Evolutionary conservation across 1,140 invertebrate species (phyloP).

Genomic region (Cyrtorhinus lividipennis): DNA sequence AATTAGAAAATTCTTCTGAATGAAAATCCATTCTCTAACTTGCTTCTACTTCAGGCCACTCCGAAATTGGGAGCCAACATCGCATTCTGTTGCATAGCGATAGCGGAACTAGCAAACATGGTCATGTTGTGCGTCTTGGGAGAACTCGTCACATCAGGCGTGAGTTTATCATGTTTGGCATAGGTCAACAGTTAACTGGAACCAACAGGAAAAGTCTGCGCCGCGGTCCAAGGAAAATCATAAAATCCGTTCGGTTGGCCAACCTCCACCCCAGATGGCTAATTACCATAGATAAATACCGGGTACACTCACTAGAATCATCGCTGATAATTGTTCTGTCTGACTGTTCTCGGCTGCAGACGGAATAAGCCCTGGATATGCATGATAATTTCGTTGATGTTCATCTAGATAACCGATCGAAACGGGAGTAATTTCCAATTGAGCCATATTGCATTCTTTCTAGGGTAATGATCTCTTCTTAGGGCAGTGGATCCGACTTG

Average conservation of each 20-base stretch:
- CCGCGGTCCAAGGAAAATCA: no score
- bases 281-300: neutral
- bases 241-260: no score
- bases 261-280: neutral
- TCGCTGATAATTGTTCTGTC: no score
- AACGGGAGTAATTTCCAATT: no score
- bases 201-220: no score
- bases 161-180: neutral
- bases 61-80: neutral
- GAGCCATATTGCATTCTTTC: no score
- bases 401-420: no score
- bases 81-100: neutral
- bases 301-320: neutral
- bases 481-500: no score
- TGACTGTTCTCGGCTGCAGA: no score
- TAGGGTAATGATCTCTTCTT: no score
- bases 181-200: neutral
- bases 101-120: neutral
- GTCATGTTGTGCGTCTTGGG: neutral
- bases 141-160: neutral
- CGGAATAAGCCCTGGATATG: no score
- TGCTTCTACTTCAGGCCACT: neutral
- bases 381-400: no score
- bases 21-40: neutral
- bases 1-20: neutral